Conservation (phyloP, 2,797 vertebrate genomes). For the Pampus argenteus region DNA sequence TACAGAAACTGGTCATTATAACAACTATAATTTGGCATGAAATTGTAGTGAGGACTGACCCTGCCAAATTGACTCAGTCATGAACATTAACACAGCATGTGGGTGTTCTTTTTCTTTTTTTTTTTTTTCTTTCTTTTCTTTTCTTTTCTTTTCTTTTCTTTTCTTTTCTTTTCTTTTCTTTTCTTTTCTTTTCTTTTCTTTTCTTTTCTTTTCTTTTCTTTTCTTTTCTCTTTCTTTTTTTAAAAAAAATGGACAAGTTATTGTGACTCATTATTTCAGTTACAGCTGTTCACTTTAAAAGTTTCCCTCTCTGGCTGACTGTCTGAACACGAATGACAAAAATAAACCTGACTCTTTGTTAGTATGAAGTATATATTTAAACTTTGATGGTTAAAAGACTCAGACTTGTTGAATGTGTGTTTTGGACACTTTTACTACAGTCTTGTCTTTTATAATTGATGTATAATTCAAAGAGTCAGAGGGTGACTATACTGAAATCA, state of each 20-base stretch:
- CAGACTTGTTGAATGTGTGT: slow-evolving; percentile 7
- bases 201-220: background rate
- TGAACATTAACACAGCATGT: background rate
- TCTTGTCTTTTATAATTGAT: slow-evolving; percentile 7
- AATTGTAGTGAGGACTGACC: too few relatives aligned
- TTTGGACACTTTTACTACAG: slow-evolving; percentile 11
- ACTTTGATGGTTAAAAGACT: slow-evolving; percentile 1
- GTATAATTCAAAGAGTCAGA: background rate
- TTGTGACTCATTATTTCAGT: slow-evolving; percentile 21
- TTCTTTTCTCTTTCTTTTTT: background rate
- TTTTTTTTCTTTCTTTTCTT: background rate
- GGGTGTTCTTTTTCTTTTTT: background rate
- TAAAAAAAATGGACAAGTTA: background rate
- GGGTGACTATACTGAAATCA: background rate
- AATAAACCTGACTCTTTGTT: background rate
- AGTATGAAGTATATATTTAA: slow-evolving; percentile 12
- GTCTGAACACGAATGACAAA: slow-evolving; percentile 7
- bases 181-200: too few relatives aligned
- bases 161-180: background rate
- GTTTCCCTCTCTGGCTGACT: slow-evolving; percentile 10
- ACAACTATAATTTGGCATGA: slow-evolving; percentile 4
- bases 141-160: too few relatives aligned
- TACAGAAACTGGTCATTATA: slow-evolving; percentile 5
- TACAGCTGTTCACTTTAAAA: slow-evolving; percentile 15
- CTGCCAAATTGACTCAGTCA: too few relatives aligned